Evolutionary conservation across 2,888 invertebrate genomes (phyloP).

Genomic region (Himalopsyche tibetana): DNA sequence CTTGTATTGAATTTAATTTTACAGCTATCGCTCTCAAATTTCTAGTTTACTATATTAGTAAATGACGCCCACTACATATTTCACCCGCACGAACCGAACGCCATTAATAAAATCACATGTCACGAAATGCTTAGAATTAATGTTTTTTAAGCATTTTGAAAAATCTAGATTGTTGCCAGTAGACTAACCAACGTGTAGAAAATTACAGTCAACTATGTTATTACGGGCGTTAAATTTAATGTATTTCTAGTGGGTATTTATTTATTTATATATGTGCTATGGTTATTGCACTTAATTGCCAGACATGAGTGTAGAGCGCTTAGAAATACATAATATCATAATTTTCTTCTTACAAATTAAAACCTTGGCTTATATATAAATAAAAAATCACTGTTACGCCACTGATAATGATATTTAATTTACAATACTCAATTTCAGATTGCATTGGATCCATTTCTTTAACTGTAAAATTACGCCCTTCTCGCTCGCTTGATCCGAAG

Average conservation of each 20-base stretch:
- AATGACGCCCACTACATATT: background rate
- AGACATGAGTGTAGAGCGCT: background rate
- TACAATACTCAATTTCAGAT: too few relatives aligned
- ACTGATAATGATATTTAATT: too few relatives aligned
- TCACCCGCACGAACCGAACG: background rate
- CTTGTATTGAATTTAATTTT: too few relatives aligned
- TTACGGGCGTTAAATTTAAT: slow-evolving; percentile 10
- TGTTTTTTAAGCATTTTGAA: background rate
- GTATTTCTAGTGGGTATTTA: background rate
- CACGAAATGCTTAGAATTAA: background rate
- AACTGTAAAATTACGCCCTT: too few relatives aligned
- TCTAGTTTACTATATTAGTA: background rate
- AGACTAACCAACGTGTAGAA: background rate
- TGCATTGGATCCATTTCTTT: too few relatives aligned
- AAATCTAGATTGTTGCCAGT: background rate
- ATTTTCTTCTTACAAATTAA: too few relatives aligned
- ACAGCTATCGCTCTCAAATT: too few relatives aligned
- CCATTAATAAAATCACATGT: slow-evolving; percentile 8
- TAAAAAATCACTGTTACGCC: too few relatives aligned
- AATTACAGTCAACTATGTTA: background rate
- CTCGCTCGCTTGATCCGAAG: too few relatives aligned
- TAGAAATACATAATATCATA: background rate
- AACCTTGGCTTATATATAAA: too few relatives aligned
- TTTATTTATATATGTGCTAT: background rate
- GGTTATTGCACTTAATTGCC: slow-evolving; percentile 10